Conservation (phyloP, 2,888 invertebrate species). For the Beris chalybata region DNA sequence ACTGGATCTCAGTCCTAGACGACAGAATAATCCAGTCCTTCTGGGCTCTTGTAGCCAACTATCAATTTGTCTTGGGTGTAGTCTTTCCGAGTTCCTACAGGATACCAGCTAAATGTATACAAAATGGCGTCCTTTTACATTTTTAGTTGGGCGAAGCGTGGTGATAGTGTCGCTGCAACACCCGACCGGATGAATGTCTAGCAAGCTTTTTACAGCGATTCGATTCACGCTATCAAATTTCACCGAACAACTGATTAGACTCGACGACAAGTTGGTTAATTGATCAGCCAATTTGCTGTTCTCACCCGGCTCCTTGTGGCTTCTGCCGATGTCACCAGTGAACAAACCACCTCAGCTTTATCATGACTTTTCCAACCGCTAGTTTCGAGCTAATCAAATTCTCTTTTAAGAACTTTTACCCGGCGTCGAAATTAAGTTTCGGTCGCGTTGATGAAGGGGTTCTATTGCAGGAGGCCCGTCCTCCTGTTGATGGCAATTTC, state of each 20-base stretch:
- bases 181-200: too few relatives aligned
- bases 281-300: conserved; percentile 10
- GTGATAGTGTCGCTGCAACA: too few relatives aligned
- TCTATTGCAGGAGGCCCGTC: too few relatives aligned
- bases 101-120: conserved; percentile 16
- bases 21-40: background rate
- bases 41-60: background rate
- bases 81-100: conserved; percentile 6
- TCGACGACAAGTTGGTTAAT: conserved; percentile 9
- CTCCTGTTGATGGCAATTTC: conserved; percentile 1
- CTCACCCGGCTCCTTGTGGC: conserved; percentile 1
- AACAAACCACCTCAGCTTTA: background rate
- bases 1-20: conserved; percentile 7
- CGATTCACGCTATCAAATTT: too few relatives aligned
- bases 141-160: too few relatives aligned
- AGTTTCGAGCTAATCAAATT: conserved; percentile 8
- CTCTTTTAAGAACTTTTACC: background rate
- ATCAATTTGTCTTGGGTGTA: conserved; percentile 8
- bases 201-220: too few relatives aligned
- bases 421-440: conserved; percentile 4
- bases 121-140: conserved; percentile 6
- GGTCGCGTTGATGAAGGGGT: background rate
- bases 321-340: background rate
- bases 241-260: too few relatives aligned
- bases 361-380: background rate